Conservation (phyloP, 2,888 invertebrate genomes). For the Biston stratarius region DNA sequence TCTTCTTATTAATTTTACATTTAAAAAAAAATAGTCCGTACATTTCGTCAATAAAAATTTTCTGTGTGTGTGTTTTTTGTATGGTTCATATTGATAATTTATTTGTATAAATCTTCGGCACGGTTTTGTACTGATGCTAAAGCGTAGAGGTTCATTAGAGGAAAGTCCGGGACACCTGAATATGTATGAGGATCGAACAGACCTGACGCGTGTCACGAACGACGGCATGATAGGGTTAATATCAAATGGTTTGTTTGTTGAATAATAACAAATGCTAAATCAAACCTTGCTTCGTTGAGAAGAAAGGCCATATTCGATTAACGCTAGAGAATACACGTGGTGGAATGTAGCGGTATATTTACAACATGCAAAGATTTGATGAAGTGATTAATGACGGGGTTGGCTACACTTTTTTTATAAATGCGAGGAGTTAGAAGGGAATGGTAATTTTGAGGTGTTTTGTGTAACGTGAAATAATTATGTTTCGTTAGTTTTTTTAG, state of each 20-base stretch:
- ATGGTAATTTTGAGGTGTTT: neutral
- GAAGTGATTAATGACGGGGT: conserved; percentile 42
- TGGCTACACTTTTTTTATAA: conserved; percentile 14
- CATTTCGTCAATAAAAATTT: no score
- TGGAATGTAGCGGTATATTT: conserved; percentile 35
- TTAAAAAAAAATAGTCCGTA: no score
- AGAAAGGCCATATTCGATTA: conserved; percentile 28
- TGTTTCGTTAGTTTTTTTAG: neutral
- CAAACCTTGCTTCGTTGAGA: conserved; percentile 15
- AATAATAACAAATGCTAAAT: conserved; percentile 27
- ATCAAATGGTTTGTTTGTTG: conserved; percentile 53
- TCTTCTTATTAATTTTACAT: no score
- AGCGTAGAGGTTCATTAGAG: conserved; percentile 44
- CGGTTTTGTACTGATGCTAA: conserved; percentile 38
- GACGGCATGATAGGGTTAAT: conserved; percentile 62
- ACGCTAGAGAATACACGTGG: conserved; percentile 20
- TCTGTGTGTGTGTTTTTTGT: no score
- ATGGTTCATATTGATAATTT: no score
- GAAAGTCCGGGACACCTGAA: conserved; percentile 38
- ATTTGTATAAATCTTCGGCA: conserved; percentile 10
- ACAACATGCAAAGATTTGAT: conserved; percentile 48
- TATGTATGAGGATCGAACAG: conserved; percentile 52
- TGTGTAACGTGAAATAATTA: neutral
- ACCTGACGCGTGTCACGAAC: conserved; percentile 64
- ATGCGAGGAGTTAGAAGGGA: conserved; percentile 1